Evolutionary conservation across 2,113 vertebrate species (phyloP), one percentile per base, ranked within the genome.

Genomic region (Hyperoodon ampullatus): DNA sequence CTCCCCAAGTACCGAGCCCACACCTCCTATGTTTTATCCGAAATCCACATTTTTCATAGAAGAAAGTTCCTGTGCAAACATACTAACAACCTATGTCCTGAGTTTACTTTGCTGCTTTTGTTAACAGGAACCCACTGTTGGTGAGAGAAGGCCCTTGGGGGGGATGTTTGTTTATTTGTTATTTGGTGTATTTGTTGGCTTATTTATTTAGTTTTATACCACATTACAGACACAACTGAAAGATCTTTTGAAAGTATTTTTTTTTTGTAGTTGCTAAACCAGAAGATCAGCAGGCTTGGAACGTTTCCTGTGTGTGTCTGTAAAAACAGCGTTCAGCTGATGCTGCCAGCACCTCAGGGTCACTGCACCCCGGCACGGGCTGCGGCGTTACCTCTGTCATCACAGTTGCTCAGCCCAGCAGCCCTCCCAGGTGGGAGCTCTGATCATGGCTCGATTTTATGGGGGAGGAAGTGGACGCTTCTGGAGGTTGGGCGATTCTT

Each of bases 301-400:
- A 10, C 0, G 0, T 0, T 24, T 12, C 35, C 2, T 5, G 3
- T 2, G 26, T 30, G 35, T 12, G 0, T 80, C 23, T 24, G 24
- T 77, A 30, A 44, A 19, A 72, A 30, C 0, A 1, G 5, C 0
- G 0, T 1, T 0, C 0, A 3, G 4, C 3, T 0, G 39, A 3
- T 0, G n/a, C 8, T 5, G 3, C 10, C 7, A 30, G 2, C 18
- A 0, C 2, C 10, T 0, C 0, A 1, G 0, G 7, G 3, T 18
- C 1, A 0, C 3, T 0, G 26, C 23, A 1, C 50, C 14, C 11
- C 1, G 2, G 30, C 0, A 4, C 8, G 26, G 30, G 50, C 23
- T 10, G 30, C 23, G 0, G 1, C 2, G 5, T 13, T 0, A 5
- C 21, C 1, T 0, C 9, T 23, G 1, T 2, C 11, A 0, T 6